A percentile compares a stretch with the other conserved stretches of the same genome.
Evolutionary conservation across 2,113 vertebrate genomes (phyloP).

Genomic region (Ahaetulla prasina): DNA sequence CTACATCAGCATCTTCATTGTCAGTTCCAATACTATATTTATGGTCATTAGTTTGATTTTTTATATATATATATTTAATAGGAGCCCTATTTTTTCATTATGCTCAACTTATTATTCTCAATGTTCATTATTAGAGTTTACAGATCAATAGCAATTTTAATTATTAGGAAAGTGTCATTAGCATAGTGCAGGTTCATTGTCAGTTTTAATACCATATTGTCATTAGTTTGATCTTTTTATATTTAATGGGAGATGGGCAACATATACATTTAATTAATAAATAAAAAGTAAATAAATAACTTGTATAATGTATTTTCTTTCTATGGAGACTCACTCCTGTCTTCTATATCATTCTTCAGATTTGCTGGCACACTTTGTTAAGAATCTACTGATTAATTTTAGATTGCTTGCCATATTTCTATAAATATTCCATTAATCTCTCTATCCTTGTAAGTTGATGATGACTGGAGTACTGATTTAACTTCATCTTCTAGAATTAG

Average conservation of each 20-base stretch:
- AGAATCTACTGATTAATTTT: background rate
- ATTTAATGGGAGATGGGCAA: background rate
- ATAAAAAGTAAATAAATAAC: background rate
- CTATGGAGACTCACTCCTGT: background rate
- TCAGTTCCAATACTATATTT: background rate
- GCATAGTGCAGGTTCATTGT: background rate
- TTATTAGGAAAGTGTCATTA: background rate
- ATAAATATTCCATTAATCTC: background rate
- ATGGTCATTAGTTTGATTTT: background rate
- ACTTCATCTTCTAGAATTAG: background rate
- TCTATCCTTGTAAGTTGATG: background rate
- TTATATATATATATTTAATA: background rate
- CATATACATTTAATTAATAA: background rate
- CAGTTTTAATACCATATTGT: no score
- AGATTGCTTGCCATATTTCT: background rate
- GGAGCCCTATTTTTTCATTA: background rate
- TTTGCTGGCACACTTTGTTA: background rate
- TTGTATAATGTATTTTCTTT: background rate
- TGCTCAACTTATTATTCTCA: no score
- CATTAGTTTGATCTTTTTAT: no score
- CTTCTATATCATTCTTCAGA: background rate
- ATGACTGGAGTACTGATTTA: background rate
- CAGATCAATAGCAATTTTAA: background rate
- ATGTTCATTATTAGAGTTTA: background rate
- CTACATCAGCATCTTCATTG: background rate